Conservation (phyloP, 2,888 invertebrate genomes). For the Lingula anatina region DNA sequence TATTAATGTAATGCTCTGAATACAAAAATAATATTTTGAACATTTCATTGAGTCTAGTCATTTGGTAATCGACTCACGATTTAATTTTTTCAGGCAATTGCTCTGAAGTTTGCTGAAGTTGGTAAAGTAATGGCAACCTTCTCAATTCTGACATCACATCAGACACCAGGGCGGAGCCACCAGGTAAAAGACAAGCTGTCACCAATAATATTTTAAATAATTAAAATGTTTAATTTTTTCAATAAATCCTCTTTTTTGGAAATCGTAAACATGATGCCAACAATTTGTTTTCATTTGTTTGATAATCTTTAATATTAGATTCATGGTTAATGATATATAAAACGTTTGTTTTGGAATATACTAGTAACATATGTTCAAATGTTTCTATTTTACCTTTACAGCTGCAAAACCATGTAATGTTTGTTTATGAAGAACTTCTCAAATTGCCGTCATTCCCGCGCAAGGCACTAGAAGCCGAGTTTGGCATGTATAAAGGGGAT, state of each 20-base stretch:
- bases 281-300: too few relatives aligned
- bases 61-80: too few relatives aligned
- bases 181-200: neutral
- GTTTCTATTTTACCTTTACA: constrained; percentile 53
- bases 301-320: too few relatives aligned
- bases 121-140: constrained; percentile 68
- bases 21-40: too few relatives aligned
- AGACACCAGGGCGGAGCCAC: constrained; percentile 22
- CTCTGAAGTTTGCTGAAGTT: constrained; percentile 92
- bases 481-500: constrained; percentile 60
- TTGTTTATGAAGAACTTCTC: constrained; percentile 97
- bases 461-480: constrained; percentile 93
- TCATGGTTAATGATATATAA: too few relatives aligned
- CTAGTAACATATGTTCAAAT: too few relatives aligned
- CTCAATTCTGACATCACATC: constrained; percentile 37
- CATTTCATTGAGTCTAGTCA: too few relatives aligned
- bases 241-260: neutral
- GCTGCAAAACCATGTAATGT: constrained; percentile 95
- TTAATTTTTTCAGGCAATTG: constrained; percentile 61
- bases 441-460: constrained; percentile 97
- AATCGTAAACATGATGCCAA: neutral
- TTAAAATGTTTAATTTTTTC: too few relatives aligned
- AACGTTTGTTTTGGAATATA: too few relatives aligned
- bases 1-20: too few relatives aligned
- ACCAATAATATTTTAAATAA: too few relatives aligned